A percentile compares a stretch with the other conserved stretches of the same genome.
phyloP scores from a whole-genome alignment of 2,888 invertebrate species.

The Nymphalis polychloros region DNA sequence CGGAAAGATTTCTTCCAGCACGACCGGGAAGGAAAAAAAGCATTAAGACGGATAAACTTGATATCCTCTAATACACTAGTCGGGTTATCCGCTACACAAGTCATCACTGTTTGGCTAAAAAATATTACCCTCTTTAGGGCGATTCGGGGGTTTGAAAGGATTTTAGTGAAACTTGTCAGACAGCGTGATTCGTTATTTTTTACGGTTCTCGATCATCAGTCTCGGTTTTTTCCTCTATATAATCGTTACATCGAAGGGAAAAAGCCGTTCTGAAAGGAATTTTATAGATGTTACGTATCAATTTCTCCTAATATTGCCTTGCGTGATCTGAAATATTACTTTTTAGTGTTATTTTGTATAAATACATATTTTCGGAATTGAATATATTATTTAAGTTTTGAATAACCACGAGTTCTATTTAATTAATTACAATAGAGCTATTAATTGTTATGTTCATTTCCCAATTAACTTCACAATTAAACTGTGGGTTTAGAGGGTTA shows the following conservation, averaged over 20 bases:
- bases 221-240: slow-evolving; percentile 41
- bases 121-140: slow-evolving; percentile 46
- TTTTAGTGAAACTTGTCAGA: slow-evolving; percentile 54
- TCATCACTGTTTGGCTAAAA: slow-evolving; percentile 38
- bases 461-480: too few species aligned
- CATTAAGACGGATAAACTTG: too few species aligned
- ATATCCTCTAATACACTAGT: not conserved
- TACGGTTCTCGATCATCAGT: slow-evolving; percentile 52
- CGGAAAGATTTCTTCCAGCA: too few species aligned
- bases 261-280: slow-evolving; percentile 16
- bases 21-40: too few species aligned
- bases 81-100: slow-evolving; percentile 16
- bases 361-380: not conserved
- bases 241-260: slow-evolving; percentile 28
- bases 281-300: slow-evolving; percentile 14
- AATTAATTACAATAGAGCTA: too few species aligned
- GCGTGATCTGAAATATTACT: not conserved
- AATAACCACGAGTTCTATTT: too few species aligned
- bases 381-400: too few species aligned
- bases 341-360: not conserved
- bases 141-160: slow-evolving; percentile 46
- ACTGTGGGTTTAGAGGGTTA: too few species aligned
- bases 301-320: slow-evolving; percentile 12
- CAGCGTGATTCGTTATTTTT: slow-evolving; percentile 60
- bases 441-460: too few species aligned